Evolutionary conservation across 2,797 vertebrate species (phyloP).

Genomic region (Petrocephalus sullivani): DNA sequence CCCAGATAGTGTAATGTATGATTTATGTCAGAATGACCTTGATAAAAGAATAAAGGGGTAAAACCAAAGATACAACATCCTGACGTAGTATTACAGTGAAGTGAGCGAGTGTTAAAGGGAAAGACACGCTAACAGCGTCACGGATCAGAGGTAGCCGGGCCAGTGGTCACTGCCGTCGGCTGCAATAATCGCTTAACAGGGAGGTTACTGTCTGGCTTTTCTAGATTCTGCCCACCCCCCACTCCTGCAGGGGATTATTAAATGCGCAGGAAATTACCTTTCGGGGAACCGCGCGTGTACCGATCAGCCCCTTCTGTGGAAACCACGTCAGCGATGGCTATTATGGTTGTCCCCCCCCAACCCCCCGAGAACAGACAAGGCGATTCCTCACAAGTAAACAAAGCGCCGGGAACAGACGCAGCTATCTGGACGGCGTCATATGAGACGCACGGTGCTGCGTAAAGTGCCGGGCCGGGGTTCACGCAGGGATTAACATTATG

Average conservation of each 20-base stretch:
- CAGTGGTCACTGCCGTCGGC: conserved; percentile 33
- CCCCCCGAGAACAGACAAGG: neutral
- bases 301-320: neutral
- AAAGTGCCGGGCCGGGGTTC: neutral
- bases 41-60: neutral
- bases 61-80: neutral
- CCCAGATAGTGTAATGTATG: neutral
- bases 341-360: neutral
- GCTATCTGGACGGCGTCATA: neutral
- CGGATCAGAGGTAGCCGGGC: conserved; percentile 18
- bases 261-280: conserved; percentile 6
- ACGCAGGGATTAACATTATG: neutral
- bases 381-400: neutral
- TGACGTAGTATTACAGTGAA: neutral
- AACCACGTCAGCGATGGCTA: neutral
- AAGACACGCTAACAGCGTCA: neutral
- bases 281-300: neutral
- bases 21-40: conserved; percentile 12
- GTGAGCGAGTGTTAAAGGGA: neutral
- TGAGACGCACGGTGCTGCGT: neutral
- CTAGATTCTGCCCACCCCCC: conserved; percentile 23
- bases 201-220: conserved; percentile 40
- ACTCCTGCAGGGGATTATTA: neutral
- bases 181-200: conserved; percentile 47
- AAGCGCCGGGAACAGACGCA: neutral